Evolutionary conservation across 2,113 vertebrate genomes (phyloP), one percentile per base, ranked within the genome.

Genomic region (Marmota monax): DNA sequence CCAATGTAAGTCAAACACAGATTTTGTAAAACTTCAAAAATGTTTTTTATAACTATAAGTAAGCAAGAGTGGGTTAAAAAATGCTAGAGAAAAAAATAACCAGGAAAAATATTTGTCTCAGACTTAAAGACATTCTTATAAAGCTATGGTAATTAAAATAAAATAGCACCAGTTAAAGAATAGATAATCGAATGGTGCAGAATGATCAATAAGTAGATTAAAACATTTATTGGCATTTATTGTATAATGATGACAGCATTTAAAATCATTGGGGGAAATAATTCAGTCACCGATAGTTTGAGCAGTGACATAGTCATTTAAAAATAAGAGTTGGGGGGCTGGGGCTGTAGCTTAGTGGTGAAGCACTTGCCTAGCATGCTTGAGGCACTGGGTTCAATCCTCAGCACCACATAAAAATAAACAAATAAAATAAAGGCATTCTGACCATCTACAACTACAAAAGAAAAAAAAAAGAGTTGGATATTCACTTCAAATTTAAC

Each of bases 31-130:
- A 82, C 3, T 95, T 92, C 23, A 25, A 76, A 67, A 56, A 53
- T 90, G 77, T 86, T 65, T 69, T 42, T 78, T 32, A 78, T n/a
- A 84, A 67, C 29, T 94, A 86, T 77, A 90, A 92, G 74, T 94
- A 95, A 92, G 53, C 61, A 14, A 85, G 56, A 77, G 5, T 84
- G 78, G 11, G 34, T 78, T 92, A 11, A n/a, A 29, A 88, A 91
- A 82, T 69, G 0, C 72, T 96, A 9, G 39, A 83, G 77, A 73
- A 23, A 51, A 48, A 90, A 92, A 80, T 45, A 92, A 45, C 83
- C 22, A 82, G 27, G 22, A 91, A 27, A 91, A 88, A 82, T 96
- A 88, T 86, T 88, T 25, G 42, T 72, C 73, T 70, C 29, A 32
- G 7, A 56, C 78, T 94, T 92, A 92, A 90, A 84, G 45, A 88